Evolutionary conservation across 2,888 invertebrate genomes (phyloP), one percentile per base, ranked within the genome.

Genomic region (Epinotia demarniana): DNA sequence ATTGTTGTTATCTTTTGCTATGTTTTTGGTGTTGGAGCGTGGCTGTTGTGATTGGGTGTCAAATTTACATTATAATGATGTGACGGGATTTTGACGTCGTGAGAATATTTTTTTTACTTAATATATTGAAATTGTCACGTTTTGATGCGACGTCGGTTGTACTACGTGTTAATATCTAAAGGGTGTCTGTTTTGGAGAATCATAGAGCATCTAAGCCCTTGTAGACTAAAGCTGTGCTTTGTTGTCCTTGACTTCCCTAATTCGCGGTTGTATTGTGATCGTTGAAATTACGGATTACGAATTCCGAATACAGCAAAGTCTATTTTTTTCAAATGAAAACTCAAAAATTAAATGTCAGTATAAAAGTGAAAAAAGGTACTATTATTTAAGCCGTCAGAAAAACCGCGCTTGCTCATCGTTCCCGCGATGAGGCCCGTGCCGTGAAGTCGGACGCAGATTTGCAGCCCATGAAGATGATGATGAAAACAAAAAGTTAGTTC

Each of bases 31-130:
- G 79, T 81, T 68, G 88, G 88, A 89, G 90, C 88, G 93, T 90
- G 93, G 84, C 90, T 83, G 78, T 91, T 92, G 89, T 92, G 93
- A 93, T 88, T 86, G 88, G 89, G 86, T 92, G 93, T 93, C 93
- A 93, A 89, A 92, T 92, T 91, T 92, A 89, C 89, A 91, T 92
- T 89, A 89, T 87, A 89, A 89, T 87, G 82, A 84, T 81, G 79
- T 81, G 81, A 81, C 78, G 77, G 78, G 82, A 84, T 86, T 83
- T 81, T 83, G 85, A 82, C 75, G 80, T 80, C 87, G 91, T 92
- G 92, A 86, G 92, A 92, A 90, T 86, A 90, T 86, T 84, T 85
- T 85, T 84, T 80, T 76, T 79, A 63, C 74, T 63, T 16, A 68
- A 79, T 78, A 76, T 77, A 78, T 80, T 79, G 77, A 79, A 72